Evolutionary conservation across 2,113 vertebrate species (phyloP).

Genomic region (Tylochromis polylepis): DNA sequence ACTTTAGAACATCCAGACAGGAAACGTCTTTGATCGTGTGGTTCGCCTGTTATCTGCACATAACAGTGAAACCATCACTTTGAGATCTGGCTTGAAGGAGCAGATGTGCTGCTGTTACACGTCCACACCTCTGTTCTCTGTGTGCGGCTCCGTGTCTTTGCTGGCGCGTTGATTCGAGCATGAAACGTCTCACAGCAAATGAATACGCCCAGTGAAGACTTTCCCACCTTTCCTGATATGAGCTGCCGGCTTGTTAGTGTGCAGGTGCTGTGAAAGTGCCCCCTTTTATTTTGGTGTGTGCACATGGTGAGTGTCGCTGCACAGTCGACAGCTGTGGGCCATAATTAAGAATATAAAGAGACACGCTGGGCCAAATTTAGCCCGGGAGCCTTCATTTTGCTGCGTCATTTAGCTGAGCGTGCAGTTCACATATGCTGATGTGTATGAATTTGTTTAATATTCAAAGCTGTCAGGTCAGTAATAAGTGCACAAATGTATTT

Average conservation of each 20-base stretch:
- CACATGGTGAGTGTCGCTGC: background rate
- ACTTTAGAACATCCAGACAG: background rate
- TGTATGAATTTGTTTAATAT: background rate
- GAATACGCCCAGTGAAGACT: too few species aligned
- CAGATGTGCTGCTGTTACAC: fast-evolving
- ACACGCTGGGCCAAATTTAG: background rate
- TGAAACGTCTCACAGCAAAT: too few species aligned
- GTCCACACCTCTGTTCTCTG: background rate
- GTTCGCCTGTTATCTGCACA: background rate
- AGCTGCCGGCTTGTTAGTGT: too few species aligned
- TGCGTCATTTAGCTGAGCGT: background rate
- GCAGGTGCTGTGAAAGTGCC: too few species aligned
- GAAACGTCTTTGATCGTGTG: background rate
- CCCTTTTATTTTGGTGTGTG: too few species aligned
- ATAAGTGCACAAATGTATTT: background rate
- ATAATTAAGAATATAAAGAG: background rate
- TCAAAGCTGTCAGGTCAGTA: background rate
- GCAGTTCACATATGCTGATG: background rate
- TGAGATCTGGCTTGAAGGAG: background rate
- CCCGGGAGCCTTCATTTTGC: background rate
- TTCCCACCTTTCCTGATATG: too few species aligned
- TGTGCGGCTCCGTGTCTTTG: background rate
- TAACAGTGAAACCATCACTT: background rate
- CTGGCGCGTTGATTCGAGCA: too few species aligned
- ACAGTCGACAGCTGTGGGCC: background rate